Conservation (phyloP, 1,140 invertebrate species). For the Akabosia matsudoensis region DNA sequence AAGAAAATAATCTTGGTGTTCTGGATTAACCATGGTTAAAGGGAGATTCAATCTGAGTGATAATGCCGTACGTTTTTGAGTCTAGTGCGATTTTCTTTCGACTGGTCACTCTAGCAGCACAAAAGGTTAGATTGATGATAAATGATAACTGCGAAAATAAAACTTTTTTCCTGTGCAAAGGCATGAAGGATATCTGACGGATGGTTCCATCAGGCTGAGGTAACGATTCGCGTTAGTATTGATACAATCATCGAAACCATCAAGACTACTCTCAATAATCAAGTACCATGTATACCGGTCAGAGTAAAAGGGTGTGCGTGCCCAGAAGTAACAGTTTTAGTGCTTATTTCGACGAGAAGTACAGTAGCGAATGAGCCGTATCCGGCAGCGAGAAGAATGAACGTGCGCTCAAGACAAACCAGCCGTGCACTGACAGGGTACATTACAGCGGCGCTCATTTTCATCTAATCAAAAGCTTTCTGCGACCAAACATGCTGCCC, state of each 20-base stretch:
- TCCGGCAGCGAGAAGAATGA: slow-evolving; percentile 19
- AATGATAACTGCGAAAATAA: background rate
- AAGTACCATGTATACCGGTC: too few relatives aligned
- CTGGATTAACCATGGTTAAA: background rate
- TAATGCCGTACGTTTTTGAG: background rate
- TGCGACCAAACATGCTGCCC: background rate
- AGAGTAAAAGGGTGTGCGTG: too few relatives aligned
- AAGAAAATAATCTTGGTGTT: background rate
- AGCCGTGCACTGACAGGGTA: background rate
- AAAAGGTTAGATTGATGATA: background rate
- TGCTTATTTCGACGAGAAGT: slow-evolving; percentile 2
- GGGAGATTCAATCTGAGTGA: background rate
- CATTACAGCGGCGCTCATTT: background rate
- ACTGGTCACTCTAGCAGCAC: background rate
- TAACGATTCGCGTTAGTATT: background rate
- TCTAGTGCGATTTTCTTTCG: too few relatives aligned
- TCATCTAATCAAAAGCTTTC: background rate
- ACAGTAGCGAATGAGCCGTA: slow-evolving; percentile 18
- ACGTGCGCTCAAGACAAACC: background rate
- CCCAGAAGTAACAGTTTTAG: background rate
- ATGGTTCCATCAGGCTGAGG: background rate
- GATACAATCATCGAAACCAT: background rate
- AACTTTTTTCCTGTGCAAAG: background rate
- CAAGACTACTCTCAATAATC: background rate
- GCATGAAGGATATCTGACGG: background rate